Evolutionary conservation across 1,140 invertebrate species (phyloP).

Genomic region (Drosophila albomicans): DNA sequence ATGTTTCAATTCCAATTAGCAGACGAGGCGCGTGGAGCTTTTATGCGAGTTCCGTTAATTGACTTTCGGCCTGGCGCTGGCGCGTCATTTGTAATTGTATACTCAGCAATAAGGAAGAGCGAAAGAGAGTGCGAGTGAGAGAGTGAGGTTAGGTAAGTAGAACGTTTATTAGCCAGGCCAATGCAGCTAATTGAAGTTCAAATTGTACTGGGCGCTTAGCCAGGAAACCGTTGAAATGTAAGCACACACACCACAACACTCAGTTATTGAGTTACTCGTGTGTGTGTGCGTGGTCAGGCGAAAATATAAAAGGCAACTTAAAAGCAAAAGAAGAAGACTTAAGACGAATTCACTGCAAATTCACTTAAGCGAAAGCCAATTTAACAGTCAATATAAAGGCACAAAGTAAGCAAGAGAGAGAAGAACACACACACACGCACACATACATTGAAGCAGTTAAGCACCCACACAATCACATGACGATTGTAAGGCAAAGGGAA

Average conservation of each 20-base stretch:
- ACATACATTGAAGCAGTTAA: conserved; percentile 27
- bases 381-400: conserved; percentile 67
- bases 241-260: conserved; percentile 21
- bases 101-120: conserved; percentile 28
- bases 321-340: conserved; percentile 54
- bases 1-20: conserved; percentile 84
- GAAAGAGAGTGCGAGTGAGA: conserved; percentile 2
- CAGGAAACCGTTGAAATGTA: conserved; percentile 76
- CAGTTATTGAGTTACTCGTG: not conserved
- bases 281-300: conserved; percentile 13
- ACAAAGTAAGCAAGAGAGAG: not conserved
- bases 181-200: conserved; percentile 81
- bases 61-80: conserved; percentile 79
- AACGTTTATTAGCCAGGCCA: conserved; percentile 64
- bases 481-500: conserved; percentile 67
- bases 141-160: conserved; percentile 31
- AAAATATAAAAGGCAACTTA: conserved; percentile 49
- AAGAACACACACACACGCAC: conserved; percentile 3
- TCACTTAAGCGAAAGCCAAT: conserved; percentile 77
- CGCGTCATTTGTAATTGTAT: conserved; percentile 82
- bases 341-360: conserved; percentile 68
- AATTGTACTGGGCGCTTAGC: conserved; percentile 64
- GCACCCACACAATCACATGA: conserved; percentile 61
- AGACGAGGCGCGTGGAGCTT: conserved; percentile 65
- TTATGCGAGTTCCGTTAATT: conserved; percentile 76